Percentiles rank a stretch among this genome's conserved stretches.
These are phyloP conservation scores for Alethe castanea DNA, from an alignment of 2,113 vertebrate genomes.

Conservation along the genomic window DNA sequence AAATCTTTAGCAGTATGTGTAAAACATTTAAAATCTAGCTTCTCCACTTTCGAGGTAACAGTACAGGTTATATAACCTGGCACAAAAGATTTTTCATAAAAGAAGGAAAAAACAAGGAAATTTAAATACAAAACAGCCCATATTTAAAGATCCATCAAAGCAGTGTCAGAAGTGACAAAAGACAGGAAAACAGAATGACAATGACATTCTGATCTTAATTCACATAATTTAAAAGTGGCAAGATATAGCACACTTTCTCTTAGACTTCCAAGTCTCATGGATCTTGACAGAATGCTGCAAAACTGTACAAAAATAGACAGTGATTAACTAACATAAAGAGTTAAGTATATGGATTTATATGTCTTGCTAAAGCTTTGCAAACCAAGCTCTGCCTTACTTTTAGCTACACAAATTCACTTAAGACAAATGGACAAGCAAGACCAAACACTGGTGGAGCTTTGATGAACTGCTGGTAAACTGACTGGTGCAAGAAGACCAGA, in stretches of 20 bases:
- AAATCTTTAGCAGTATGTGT: neutral
- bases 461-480: rapidly evolving
- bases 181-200: conserved; percentile 1
- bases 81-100: conserved; percentile 13
- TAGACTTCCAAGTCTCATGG: neutral
- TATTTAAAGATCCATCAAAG: conserved; percentile 46
- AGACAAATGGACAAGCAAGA: neutral
- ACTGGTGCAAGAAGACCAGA: neutral
- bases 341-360: neutral
- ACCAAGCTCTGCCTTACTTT: neutral
- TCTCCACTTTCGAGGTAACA: neutral
- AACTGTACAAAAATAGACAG: neutral
- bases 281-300: neutral
- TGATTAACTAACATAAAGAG: neutral
- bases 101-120: conserved; percentile 25
- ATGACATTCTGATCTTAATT: conserved; percentile 35
- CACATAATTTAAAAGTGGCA: neutral
- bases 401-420: neutral
- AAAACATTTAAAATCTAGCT: conserved; percentile 37
- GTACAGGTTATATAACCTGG: neutral
- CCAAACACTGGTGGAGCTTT: neutral
- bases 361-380: neutral
- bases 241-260: neutral
- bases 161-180: conserved; percentile 29
- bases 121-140: conserved; percentile 28